Base-by-base conservation (phyloP, 2,113 vertebrate species). In the Oreotrochilus melanogaster region DNA sequence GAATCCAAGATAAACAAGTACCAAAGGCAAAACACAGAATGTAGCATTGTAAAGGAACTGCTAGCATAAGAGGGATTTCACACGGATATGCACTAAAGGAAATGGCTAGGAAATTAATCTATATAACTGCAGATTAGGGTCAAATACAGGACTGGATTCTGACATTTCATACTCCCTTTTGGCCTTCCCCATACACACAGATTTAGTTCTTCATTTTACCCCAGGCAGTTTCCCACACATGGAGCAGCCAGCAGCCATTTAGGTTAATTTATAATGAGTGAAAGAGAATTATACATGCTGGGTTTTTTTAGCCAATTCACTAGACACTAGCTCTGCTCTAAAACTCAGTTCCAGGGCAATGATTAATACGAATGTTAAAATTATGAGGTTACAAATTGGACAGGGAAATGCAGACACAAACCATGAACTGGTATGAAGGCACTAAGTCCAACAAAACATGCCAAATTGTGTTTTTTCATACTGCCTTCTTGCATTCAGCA, bases 191-290 rank as follows among this genome's bases (percentile, higher is more conserved):
- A 48, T 35, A 47, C 15, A 50, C 0, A 1, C 54, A 87, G 61
- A 94, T 65, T 78, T 69, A 57, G 56, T 21, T 85, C 37, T 67
- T 82, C 56, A 42, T 90, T 96, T 95, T 92, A 80, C 92, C 67
- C 92, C 67, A 57, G 86, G 89, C 89, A 71, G 43, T 92, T 93
- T 60, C 64, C 72, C 86, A 74, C 3, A 1, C 48, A 28, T 53
- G 72, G 56, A 94, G 51, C 75, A 93, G 54, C 50, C 78, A 79
- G 66, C 58, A 93, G 67, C 57, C 78, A 54, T 74, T 95, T 87
- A 92, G 64, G 39, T 78, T 96, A 96, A 92, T 89, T 93, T 76
- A 88, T 82, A 94, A 79, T 54, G 81, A 97, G 75, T 50, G 81
- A 51, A 90, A 78, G 13, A 86, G 64, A 80, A 88, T 72, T 56